Evolutionary conservation across 2,888 invertebrate species (phyloP).

Genomic region (Anodontia alba): DNA sequence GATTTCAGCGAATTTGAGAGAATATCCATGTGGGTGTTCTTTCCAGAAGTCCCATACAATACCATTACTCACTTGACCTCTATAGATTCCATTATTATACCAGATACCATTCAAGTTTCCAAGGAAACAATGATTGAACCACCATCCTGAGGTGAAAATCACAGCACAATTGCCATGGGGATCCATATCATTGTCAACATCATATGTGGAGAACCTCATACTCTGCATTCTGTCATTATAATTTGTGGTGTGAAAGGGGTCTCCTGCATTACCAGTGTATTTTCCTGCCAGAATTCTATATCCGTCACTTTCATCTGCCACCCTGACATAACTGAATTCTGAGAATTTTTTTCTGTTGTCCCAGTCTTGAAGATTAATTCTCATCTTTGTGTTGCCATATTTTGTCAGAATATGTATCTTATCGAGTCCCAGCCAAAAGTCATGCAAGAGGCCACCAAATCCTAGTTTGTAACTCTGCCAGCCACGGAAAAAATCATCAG

Average conservation of each 20-base stretch:
- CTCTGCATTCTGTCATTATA: constrained; percentile 55
- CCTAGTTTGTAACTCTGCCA: constrained; percentile 57
- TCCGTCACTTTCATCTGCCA: constrained; percentile 45
- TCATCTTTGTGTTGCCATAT: constrained; percentile 57
- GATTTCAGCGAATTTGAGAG: constrained; percentile 50
- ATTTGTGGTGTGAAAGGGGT: constrained; percentile 55
- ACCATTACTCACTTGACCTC: constrained; percentile 46
- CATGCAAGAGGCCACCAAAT: constrained; percentile 51
- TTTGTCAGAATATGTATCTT: constrained; percentile 60
- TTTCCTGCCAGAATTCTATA: constrained; percentile 54
- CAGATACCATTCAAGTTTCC: constrained; percentile 60
- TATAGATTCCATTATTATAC: constrained; percentile 50
- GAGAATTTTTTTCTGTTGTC: constrained; percentile 43
- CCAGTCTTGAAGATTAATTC: constrained; percentile 50
- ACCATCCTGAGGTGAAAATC: constrained; percentile 59
- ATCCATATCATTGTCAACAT: constrained; percentile 61
- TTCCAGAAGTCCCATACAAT: constrained; percentile 60
- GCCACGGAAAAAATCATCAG: constrained; percentile 43
- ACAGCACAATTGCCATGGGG: constrained; percentile 50
- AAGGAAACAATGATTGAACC: constrained; percentile 59
- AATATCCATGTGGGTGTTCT: constrained; percentile 52
- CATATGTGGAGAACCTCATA: constrained; percentile 59
- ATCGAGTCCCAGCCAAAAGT: constrained; percentile 65
- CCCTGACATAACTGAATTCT: constrained; percentile 49
- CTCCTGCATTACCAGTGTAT: constrained; percentile 52